Evolutionary conservation across 2,888 invertebrate genomes (phyloP).

Genomic region (Scaptodrosophila latifasciaeformis): DNA sequence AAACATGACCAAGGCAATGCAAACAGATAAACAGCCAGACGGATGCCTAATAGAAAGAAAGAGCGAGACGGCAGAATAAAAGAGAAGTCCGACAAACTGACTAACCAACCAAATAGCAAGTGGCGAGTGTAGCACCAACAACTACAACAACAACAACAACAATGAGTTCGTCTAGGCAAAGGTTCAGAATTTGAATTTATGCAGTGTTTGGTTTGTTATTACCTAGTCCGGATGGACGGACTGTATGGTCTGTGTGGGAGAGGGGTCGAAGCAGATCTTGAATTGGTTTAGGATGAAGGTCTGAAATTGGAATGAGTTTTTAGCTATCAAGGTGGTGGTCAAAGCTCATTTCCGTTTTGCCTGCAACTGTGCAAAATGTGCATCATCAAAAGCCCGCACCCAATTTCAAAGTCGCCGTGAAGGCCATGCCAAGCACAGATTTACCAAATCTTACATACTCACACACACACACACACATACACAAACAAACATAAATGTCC

Average conservation of each 20-base stretch:
- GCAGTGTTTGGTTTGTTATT: conserved; percentile 65
- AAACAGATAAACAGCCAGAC: conserved; percentile 29
- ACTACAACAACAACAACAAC: no score
- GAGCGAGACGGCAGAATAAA: conserved; percentile 13
- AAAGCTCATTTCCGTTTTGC: conserved; percentile 54
- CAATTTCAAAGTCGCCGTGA: conserved; percentile 41
- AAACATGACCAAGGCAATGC: conserved; percentile 33
- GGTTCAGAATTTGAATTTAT: conserved; percentile 48
- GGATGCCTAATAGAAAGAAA: conserved; percentile 9
- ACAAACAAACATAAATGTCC: no score
- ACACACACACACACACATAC: no score
- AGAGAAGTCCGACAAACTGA: conserved; percentile 28
- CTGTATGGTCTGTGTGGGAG: not conserved
- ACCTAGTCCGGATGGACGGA: conserved; percentile 2
- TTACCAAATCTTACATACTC: no score
- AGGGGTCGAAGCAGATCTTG: no score
- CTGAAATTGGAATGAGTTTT: no score
- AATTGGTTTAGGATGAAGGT: no score
- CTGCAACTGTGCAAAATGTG: not conserved
- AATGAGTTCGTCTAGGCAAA: no score
- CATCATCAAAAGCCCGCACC: conserved; percentile 47
- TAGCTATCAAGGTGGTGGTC: no score
- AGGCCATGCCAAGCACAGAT: conserved; percentile 39
- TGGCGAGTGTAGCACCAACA: conserved; percentile 28
- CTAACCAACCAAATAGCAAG: conserved; percentile 54